These are phyloP conservation scores for Cossypha heuglini DNA, from an alignment of 2,797 vertebrate species.

Conservation along the genomic window DNA sequence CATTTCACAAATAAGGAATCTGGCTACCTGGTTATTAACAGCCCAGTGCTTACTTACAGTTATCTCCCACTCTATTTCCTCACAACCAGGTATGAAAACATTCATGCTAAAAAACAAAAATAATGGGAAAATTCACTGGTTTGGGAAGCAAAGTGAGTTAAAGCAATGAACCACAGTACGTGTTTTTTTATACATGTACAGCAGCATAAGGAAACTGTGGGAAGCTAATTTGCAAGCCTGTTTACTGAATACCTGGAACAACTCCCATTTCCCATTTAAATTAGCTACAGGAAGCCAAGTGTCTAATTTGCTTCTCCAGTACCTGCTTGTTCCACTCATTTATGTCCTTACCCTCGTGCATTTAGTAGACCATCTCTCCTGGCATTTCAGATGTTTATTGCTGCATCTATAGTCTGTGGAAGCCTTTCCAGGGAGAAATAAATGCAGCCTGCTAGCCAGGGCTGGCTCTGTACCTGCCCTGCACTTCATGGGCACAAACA, in stretches of 20 bases:
- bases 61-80: background rate
- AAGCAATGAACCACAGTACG: background rate
- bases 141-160: constrained; percentile 8
- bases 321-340: constrained; percentile 46
- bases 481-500: background rate
- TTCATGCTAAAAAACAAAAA: background rate
- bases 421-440: constrained; percentile 8
- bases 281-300: constrained; percentile 62
- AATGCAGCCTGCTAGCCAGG: background rate
- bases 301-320: constrained; percentile 56
- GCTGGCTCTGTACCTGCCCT: background rate
- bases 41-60: background rate
- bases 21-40: background rate
- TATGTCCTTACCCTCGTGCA: background rate
- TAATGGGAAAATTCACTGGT: background rate
- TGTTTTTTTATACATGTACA: constrained; percentile 26
- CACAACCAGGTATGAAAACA: background rate
- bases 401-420: background rate
- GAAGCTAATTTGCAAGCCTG: constrained; percentile 69
- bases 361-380: background rate
- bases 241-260: constrained; percentile 69
- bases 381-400: constrained; percentile 30
- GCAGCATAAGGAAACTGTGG: constrained; percentile 66
- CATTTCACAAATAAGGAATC: background rate
- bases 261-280: constrained; percentile 69